These are phyloP conservation scores for Hephaestus fuliginosus DNA, from an alignment of 2,797 vertebrate species.

Conservation along the genomic window DNA sequence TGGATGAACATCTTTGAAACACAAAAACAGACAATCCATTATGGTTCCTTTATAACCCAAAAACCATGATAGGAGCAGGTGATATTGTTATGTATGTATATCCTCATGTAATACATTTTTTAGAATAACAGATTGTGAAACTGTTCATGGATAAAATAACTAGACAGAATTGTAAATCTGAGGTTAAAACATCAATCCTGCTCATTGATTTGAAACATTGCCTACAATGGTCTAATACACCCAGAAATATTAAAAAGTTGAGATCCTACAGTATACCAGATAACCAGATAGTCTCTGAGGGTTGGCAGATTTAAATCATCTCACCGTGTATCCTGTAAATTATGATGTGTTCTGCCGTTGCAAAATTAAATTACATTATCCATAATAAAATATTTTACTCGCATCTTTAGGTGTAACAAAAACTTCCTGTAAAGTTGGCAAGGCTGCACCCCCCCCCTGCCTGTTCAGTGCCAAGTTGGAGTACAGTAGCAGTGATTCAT, in stretches of 20 bases:
- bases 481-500: conserved; percentile 53
- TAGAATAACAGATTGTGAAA: too few relatives aligned
- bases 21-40: too few relatives aligned
- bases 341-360: background rate
- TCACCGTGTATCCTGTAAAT: background rate
- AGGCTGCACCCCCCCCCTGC: background rate
- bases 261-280: background rate
- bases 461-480: conserved; percentile 20
- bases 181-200: background rate
- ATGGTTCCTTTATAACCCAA: too few relatives aligned
- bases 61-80: too few relatives aligned
- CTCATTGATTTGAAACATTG: background rate
- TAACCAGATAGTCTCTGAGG: background rate
- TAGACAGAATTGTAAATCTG: background rate
- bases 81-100: too few relatives aligned
- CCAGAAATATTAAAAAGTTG: background rate
- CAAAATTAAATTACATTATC: background rate
- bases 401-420: conserved; percentile 1
- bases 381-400: background rate
- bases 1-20: background rate
- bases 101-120: too few relatives aligned
- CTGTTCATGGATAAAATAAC: background rate
- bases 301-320: background rate
- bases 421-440: conserved; percentile 2
- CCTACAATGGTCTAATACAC: background rate